Evolutionary conservation across 2,888 invertebrate species (phyloP).

Genomic region (Abscondita cerata): DNA sequence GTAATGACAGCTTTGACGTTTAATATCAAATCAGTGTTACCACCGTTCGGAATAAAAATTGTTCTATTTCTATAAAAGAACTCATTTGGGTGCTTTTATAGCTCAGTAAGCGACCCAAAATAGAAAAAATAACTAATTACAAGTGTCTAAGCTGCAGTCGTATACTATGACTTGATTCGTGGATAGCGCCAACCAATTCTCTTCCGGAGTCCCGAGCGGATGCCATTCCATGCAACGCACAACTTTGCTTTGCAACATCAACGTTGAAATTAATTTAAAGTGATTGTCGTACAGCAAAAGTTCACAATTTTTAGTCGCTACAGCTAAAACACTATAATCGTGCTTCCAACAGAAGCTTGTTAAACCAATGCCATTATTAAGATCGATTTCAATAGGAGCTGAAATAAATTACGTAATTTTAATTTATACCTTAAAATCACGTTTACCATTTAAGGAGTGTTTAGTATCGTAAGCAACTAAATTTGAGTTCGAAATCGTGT

Average conservation of each 20-base stretch:
- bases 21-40: too few relatives aligned
- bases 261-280: conserved; percentile 47
- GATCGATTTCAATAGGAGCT: conserved; percentile 11
- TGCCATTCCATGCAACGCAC: conserved; percentile 77
- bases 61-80: too few relatives aligned
- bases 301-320: conserved; percentile 70
- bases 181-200: conserved; percentile 71
- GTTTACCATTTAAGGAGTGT: conserved; percentile 60
- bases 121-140: too few relatives aligned
- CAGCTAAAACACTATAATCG: conserved; percentile 64
- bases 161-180: conserved; percentile 65
- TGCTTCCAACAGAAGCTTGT: conserved; percentile 69
- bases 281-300: conserved; percentile 51
- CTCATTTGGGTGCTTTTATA: too few relatives aligned
- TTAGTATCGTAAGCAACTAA: conserved; percentile 62
- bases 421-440: background rate
- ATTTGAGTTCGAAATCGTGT: conserved; percentile 69
- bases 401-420: background rate
- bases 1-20: too few relatives aligned
- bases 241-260: conserved; percentile 65
- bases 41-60: too few relatives aligned
- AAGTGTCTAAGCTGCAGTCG: conserved; percentile 48
- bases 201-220: conserved; percentile 68
- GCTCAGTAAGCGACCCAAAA: too few relatives aligned
- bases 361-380: conserved; percentile 48